Percentiles rank a stretch among this genome's conserved stretches.
These are phyloP conservation scores for Meteorus sp. DNA, from an alignment of 1,140 invertebrate species.

Conservation along the genomic window DNA sequence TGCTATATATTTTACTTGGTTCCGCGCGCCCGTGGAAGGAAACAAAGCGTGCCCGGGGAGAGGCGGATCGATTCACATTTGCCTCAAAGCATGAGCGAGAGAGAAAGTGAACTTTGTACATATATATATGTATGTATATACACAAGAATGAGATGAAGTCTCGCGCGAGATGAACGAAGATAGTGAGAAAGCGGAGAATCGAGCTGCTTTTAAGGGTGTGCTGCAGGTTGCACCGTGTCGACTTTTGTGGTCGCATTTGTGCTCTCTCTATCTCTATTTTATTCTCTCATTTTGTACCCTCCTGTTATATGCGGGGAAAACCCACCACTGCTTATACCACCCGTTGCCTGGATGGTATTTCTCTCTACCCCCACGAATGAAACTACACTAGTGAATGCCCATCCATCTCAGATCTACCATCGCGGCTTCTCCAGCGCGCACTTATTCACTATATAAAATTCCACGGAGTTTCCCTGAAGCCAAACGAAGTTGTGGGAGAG, in stretches of 20 bases:
- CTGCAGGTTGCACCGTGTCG: slow-evolving; percentile 8
- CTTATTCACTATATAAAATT: slow-evolving; percentile 1
- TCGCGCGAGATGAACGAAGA: neutral
- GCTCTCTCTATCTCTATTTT: too few species aligned
- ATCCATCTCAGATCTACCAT: slow-evolving; percentile 3
- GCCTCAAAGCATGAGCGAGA: neutral
- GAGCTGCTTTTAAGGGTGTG: neutral
- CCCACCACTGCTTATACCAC: too few species aligned
- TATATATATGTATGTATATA: neutral
- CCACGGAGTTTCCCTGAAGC: neutral
- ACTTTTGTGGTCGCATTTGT: slow-evolving; percentile 16
- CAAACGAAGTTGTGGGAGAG: neutral
- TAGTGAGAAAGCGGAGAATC: neutral
- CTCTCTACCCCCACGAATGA: neutral
- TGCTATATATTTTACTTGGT: slow-evolving; percentile 2
- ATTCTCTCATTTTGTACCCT: too few species aligned
- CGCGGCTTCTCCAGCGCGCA: neutral
- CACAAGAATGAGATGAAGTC: neutral
- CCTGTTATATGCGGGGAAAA: too few species aligned
- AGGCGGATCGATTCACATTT: slow-evolving; percentile 12
- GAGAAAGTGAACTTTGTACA: neutral
- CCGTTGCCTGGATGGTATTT: slow-evolving; percentile 8
- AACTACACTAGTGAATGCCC: neutral
- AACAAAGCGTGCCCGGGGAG: slow-evolving; percentile 12
- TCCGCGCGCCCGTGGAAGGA: neutral